These are phyloP conservation scores for Scaptomyza caliginosa DNA, from an alignment of 2,888 invertebrate genomes.

Conservation along the genomic window DNA sequence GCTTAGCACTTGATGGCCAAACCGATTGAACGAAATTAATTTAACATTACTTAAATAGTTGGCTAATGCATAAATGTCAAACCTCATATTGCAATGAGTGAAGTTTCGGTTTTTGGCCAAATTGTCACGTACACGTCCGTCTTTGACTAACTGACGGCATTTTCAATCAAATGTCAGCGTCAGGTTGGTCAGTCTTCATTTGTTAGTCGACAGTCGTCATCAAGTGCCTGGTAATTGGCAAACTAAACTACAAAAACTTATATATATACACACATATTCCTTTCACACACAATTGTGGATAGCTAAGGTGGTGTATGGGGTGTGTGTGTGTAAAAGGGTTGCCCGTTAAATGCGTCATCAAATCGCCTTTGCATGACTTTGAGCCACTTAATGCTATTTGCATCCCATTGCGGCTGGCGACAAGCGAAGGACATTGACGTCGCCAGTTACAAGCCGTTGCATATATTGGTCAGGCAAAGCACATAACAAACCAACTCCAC, in stretches of 20 bases:
- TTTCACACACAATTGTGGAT: neutral
- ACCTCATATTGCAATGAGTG: slow-evolving; percentile 43
- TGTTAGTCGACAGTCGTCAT: slow-evolving; percentile 19
- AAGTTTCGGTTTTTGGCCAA: slow-evolving; percentile 30
- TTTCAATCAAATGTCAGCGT: slow-evolving; percentile 54
- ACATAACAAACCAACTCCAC: neutral
- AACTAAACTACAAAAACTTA: slow-evolving; percentile 64
- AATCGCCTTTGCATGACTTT: slow-evolving; percentile 80
- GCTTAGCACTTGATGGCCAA: neutral
- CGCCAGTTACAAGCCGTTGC: slow-evolving; percentile 45
- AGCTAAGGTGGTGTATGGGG: neutral
- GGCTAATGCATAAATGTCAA: slow-evolving; percentile 47
- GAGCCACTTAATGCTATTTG: slow-evolving; percentile 78
- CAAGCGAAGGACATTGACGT: slow-evolving; percentile 53
- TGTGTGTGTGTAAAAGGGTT: neutral
- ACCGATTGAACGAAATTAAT: slow-evolving; percentile 26
- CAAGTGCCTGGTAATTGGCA: slow-evolving; percentile 60
- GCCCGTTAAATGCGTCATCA: slow-evolving; percentile 57
- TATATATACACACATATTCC: neutral
- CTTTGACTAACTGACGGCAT: slow-evolving; percentile 44
- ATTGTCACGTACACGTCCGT: slow-evolving; percentile 64
- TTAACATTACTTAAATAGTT: slow-evolving; percentile 61
- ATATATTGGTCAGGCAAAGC: slow-evolving; percentile 48
- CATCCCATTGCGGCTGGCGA: slow-evolving; percentile 69
- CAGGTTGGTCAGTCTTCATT: slow-evolving; percentile 13